A percentile compares a stretch with the other conserved stretches of the same genome.
Evolutionary conservation across 1,140 invertebrate species (phyloP).

Genomic region (Laupala kohalensis): DNA sequence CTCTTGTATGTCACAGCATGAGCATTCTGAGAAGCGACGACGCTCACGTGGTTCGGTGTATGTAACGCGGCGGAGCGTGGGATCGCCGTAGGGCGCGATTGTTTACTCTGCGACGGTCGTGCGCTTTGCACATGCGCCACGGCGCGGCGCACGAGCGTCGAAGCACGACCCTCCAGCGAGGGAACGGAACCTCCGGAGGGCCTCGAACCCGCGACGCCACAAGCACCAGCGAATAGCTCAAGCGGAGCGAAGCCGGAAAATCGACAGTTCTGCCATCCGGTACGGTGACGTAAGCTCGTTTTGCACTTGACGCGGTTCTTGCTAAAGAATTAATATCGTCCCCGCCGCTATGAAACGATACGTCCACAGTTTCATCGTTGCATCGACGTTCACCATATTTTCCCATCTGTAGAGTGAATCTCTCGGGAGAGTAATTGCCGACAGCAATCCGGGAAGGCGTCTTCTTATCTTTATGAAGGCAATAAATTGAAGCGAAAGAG

Average conservation of each 20-base stretch:
- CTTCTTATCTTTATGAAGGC: background rate
- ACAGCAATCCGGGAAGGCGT: background rate
- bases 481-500: background rate
- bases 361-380: no score
- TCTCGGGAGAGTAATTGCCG: background rate
- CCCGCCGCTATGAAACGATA: no score
- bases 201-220: background rate
- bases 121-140: background rate
- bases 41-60: background rate
- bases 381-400: background rate
- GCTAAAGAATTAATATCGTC: background rate
- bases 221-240: background rate
- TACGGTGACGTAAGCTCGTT: background rate
- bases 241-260: background rate
- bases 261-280: no score
- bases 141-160: background rate
- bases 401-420: background rate
- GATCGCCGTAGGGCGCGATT: background rate
- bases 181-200: background rate
- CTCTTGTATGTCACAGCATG: background rate
- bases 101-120: background rate
- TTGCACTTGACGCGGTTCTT: background rate
- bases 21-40: background rate
- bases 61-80: background rate
- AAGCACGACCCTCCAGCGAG: background rate